Evolutionary conservation across 2,797 vertebrate genomes (phyloP).

Genomic region (Gobionotothen gibberifrons): DNA sequence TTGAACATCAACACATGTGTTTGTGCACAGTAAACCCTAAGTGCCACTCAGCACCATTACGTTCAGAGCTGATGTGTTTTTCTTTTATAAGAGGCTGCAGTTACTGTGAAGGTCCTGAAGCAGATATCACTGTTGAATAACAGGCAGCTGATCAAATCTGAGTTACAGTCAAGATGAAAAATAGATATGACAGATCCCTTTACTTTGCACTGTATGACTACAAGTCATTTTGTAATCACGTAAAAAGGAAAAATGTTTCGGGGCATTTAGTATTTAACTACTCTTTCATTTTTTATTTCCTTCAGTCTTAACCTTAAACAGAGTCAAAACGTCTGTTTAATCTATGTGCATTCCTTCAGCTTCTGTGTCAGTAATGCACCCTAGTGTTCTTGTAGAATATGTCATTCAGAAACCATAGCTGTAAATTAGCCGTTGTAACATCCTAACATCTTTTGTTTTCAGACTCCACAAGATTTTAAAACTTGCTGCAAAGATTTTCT

Average conservation of each 20-base stretch:
- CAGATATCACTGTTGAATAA: background rate
- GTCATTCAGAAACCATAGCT: background rate
- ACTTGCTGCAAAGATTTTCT: background rate
- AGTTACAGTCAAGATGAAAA: background rate
- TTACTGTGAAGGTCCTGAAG: conserved; percentile 13
- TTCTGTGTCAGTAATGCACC: background rate
- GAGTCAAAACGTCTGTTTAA: background rate
- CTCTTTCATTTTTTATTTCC: background rate
- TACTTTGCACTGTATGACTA: background rate
- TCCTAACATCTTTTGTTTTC: background rate
- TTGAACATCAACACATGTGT: conserved; percentile 4
- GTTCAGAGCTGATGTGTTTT: conserved; percentile 11
- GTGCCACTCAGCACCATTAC: conserved; percentile 16
- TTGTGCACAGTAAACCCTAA: conserved; percentile 2
- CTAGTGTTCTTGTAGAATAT: background rate
- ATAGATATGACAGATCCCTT: background rate
- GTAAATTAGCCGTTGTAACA: background rate
- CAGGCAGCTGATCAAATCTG: background rate
- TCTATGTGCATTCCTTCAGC: background rate
- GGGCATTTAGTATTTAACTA: too few relatives aligned
- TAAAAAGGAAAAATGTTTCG: background rate
- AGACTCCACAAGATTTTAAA: background rate
- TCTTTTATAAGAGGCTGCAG: conserved; percentile 1
- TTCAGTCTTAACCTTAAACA: background rate
- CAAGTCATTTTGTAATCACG: background rate